Conservation (phyloP, 2,888 invertebrate species). For the Macaria liturata region DNA sequence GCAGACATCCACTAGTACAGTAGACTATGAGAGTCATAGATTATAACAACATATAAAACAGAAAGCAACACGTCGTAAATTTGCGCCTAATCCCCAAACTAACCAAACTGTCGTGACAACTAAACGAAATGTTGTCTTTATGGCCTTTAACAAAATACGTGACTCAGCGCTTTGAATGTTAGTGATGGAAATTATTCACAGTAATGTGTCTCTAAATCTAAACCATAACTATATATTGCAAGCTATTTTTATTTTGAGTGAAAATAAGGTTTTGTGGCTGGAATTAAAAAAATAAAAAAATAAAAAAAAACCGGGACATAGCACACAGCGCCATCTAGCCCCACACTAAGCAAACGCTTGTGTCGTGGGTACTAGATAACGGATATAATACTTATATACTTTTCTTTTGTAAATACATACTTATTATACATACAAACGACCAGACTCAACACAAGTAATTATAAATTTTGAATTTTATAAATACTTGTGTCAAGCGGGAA, state of each 20-base stretch:
- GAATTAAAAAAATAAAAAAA: too few species aligned
- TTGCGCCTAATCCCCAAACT: conserved; percentile 12
- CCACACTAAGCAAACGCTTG: too few species aligned
- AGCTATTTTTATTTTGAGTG: not conserved
- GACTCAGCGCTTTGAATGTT: conserved; percentile 11
- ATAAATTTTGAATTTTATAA: too few species aligned
- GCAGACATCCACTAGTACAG: not conserved
- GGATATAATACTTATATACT: too few species aligned
- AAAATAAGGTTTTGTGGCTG: too few species aligned
- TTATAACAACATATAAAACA: conserved; percentile 18
- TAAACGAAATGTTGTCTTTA: conserved; percentile 18
- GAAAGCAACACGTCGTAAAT: conserved; percentile 17
- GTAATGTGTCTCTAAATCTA: conserved; percentile 6
- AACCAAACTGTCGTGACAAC: conserved; percentile 7
- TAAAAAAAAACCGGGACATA: too few species aligned
- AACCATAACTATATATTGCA: conserved; percentile 7
- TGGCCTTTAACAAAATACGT: conserved; percentile 19
- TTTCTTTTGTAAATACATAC: too few species aligned
- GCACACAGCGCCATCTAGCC: too few species aligned
- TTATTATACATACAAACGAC: too few species aligned
- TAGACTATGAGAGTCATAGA: conserved; percentile 6
- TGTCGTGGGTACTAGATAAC: too few species aligned
- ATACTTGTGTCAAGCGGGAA: too few species aligned
- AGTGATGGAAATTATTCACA: conserved; percentile 8
- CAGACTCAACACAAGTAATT: too few species aligned